Base-by-base conservation (phyloP, 2,113 vertebrate species). In the Seriola aureovittata region DNA sequence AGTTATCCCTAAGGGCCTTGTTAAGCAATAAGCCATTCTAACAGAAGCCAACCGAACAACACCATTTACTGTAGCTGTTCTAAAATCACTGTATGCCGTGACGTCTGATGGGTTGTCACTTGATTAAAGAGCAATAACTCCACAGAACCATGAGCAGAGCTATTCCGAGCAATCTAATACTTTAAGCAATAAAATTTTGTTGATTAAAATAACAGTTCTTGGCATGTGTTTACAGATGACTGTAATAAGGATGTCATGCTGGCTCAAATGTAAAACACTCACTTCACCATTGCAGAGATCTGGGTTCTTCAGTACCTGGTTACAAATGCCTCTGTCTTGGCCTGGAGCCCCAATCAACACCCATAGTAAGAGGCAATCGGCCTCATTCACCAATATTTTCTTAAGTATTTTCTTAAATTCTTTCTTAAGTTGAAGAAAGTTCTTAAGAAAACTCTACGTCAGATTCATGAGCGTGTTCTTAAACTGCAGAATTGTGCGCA, bases 11-110 rank as follows among this genome's bases (percentile, higher is more conserved):
- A 48, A 54, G 4, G 38, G 75, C 38, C 19, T 72, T 34, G 0
- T 67, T 19, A 19, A 66, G 52, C 38, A 67, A 82, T 63, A 79
- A 85, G 60, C 62, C 66, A 85, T 82, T 79, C 4, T 75, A n/a
- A 7, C n/a, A 64, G 60, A 16, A 71, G 58, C 32, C 42, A 21
- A 50, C 21, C 42, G n/a, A 66, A 25, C 65, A 48, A 59, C 25
- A 70, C 23, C 16, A 7, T 63, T 59, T 58, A 52, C 38, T 57
- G 40, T 58, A 54, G 46, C 34, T 73, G 68, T 32, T 69, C 14
- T 34, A 38, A 40, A 64, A 59, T 50, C 34, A 73, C 25, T 54
- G 17, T 64, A 64, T 72, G 81, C 40, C 58, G 21, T 54, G 57
- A 2, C 4, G 46, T 44, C 16, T 11, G 34, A 59, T 65, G 64